A percentile compares a stretch with the other conserved stretches of the same genome.
Conservation (phyloP, 2,797 vertebrate genomes). For the Chloroceryle amazona region DNA sequence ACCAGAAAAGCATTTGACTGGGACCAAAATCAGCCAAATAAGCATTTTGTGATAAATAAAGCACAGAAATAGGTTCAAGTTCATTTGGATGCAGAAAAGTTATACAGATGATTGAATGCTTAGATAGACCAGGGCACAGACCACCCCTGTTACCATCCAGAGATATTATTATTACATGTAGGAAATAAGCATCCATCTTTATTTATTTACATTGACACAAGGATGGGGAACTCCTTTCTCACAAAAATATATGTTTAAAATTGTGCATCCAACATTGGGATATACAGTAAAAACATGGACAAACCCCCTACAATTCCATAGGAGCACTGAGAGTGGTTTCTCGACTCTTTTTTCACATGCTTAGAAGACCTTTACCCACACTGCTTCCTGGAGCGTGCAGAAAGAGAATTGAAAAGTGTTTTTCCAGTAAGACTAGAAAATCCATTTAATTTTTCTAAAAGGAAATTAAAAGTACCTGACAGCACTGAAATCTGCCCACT, state of each 20-base stretch:
- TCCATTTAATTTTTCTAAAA: slow-evolving; percentile 17
- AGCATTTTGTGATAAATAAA: not conserved
- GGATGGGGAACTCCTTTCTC: not conserved
- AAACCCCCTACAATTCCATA: not conserved
- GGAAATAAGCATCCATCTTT: not conserved
- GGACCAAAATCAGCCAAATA: not conserved
- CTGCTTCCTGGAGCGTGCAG: not conserved
- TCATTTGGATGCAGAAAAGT: not conserved
- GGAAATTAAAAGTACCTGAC: slow-evolving; percentile 29
- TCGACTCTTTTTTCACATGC: not conserved
- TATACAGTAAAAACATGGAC: not conserved
- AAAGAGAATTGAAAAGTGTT: not conserved
- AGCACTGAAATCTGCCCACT: not conserved
- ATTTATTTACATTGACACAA: not conserved
- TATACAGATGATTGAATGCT: not conserved
- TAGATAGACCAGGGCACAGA: not conserved
- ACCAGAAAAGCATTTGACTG: not conserved
- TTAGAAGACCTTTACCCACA: not conserved
- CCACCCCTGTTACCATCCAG: not conserved
- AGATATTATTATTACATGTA: not conserved
- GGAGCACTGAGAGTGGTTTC: not conserved
- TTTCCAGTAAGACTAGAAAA: not conserved
- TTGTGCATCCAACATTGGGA: not conserved
- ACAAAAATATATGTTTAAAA: not conserved
- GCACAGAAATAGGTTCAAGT: not conserved